phyloP scores from a whole-genome alignment of 2,888 invertebrate genomes.

The Allacma fusca region DNA sequence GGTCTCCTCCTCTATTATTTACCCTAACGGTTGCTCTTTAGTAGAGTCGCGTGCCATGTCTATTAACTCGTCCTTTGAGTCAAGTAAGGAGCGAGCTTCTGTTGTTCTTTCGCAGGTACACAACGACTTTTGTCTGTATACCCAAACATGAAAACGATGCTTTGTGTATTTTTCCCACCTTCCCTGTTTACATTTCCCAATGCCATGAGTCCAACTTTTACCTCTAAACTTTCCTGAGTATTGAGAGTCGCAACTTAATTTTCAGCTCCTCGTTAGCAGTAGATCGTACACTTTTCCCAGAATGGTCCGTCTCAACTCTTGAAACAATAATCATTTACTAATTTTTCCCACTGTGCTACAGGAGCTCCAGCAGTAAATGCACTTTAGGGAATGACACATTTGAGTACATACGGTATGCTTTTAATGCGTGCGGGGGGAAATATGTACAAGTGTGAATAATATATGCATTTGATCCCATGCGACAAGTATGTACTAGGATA shows the following conservation, averaged over 20 bases:
- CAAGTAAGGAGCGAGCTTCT: not conserved
- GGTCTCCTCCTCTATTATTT: not conserved
- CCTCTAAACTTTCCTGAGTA: not conserved
- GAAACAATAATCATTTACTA: slow-evolving; percentile 7
- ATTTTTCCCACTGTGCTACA: not conserved
- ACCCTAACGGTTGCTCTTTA: not conserved
- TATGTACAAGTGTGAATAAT: too few relatives aligned
- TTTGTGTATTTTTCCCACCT: slow-evolving; percentile 12
- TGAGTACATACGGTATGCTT: too few relatives aligned
- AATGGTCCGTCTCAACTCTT: not conserved
- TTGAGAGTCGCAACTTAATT: not conserved
- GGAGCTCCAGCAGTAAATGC: too few relatives aligned
- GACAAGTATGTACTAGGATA: too few relatives aligned
- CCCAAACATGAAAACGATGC: not conserved
- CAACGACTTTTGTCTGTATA: not conserved
- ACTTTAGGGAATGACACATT: too few relatives aligned
- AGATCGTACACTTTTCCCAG: not conserved
- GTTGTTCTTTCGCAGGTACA: slow-evolving; percentile 18
- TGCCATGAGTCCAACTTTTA: not conserved
- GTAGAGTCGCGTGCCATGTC: slow-evolving; percentile 38
- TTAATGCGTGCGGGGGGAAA: too few relatives aligned
- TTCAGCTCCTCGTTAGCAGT: not conserved
- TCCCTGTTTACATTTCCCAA: not conserved
- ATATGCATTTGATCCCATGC: too few relatives aligned
- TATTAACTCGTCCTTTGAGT: slow-evolving; percentile 40